Conservation (phyloP, 1,140 invertebrate genomes). For the Gonatopus flavifemur region DNA sequence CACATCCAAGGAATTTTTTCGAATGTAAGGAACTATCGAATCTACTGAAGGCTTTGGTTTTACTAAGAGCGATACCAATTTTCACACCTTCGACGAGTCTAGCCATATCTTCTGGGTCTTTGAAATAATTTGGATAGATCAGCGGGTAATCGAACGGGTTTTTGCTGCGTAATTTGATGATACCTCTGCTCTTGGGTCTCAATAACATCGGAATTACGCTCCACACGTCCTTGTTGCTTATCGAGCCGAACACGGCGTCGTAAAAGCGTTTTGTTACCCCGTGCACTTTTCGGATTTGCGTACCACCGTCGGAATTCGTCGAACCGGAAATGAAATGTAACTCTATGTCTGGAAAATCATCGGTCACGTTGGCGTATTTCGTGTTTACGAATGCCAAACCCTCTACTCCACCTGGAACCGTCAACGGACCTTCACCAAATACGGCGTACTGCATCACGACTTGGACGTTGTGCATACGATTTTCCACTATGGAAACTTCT, state of each 20-base stretch:
- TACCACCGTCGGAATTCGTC: constrained; percentile 84
- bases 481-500: constrained; percentile 77
- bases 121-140: constrained; percentile 90
- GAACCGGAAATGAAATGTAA: constrained; percentile 91
- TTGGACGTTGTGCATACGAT: constrained; percentile 73
- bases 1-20: constrained; percentile 72
- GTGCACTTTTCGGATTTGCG: constrained; percentile 79
- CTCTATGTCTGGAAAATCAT: constrained; percentile 90
- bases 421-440: constrained; percentile 80
- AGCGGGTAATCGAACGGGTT: constrained; percentile 90
- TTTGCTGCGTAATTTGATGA: constrained; percentile 74
- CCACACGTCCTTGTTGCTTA: constrained; percentile 80
- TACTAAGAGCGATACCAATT: constrained; percentile 72
- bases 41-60: constrained; percentile 70
- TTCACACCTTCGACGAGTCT: constrained; percentile 83
- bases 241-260: constrained; percentile 70
- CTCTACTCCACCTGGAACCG: constrained; percentile 88
- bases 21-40: constrained; percentile 71
- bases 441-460: constrained; percentile 76
- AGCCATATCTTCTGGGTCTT: constrained; percentile 76
- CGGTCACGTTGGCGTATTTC: constrained; percentile 78
- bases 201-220: constrained; percentile 84
- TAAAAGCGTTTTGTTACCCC: constrained; percentile 76
- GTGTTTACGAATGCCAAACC: constrained; percentile 89
- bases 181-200: constrained; percentile 77